Percentiles rank a stretch among this genome's conserved stretches.
Conservation (phyloP, 2,797 vertebrate species). For the Alectoris magna region DNA sequence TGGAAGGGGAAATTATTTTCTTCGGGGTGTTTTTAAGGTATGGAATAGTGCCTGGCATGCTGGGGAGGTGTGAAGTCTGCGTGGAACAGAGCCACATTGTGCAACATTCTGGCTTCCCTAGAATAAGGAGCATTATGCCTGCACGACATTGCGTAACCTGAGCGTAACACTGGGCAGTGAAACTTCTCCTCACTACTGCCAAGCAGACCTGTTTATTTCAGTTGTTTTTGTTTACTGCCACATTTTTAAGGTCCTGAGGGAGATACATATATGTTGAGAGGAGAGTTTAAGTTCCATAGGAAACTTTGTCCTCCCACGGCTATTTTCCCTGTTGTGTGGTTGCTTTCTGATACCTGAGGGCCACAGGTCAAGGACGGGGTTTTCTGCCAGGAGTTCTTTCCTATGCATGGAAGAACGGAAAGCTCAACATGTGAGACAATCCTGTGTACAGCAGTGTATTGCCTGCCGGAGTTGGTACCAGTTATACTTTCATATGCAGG, state of each 20-base stretch:
- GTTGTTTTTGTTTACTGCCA: conserved; percentile 41
- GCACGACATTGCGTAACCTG: background rate
- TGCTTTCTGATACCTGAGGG: background rate
- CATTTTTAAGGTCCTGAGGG: background rate
- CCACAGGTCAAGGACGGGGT: background rate
- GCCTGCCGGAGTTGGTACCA: background rate
- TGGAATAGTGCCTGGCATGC: background rate
- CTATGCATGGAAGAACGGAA: background rate
- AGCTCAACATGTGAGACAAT: background rate
- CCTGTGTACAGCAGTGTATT: background rate
- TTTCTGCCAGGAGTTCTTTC: conserved; percentile 21
- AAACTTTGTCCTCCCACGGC: rapidly evolving
- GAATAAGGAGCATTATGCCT: conserved; percentile 44
- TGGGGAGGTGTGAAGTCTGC: conserved; percentile 20
- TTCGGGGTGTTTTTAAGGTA: conserved; percentile 28
- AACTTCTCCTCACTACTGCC: background rate
- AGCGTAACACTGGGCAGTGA: background rate
- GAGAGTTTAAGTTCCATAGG: background rate
- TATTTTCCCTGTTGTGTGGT: background rate
- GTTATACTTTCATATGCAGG: background rate
- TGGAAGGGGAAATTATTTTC: conserved; percentile 40
- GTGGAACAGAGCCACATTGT: conserved; percentile 50
- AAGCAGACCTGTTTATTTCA: conserved; percentile 17
- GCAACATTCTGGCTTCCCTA: conserved; percentile 51
- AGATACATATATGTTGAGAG: background rate